Base-by-base conservation (phyloP, 2,888 invertebrate species). In the Stenichneumon culpator region DNA sequence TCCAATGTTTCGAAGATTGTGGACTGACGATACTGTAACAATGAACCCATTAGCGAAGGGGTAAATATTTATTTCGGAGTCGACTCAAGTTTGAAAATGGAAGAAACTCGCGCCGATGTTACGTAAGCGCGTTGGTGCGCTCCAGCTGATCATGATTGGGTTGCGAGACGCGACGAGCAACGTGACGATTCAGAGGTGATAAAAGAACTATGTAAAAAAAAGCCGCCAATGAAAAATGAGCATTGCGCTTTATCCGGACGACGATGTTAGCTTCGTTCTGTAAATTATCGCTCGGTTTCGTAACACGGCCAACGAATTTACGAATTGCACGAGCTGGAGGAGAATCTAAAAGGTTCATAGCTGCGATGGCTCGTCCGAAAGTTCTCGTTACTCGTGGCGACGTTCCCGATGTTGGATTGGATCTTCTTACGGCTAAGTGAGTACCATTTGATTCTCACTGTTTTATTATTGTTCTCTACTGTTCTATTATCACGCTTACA, bases 371-470 rank as follows among this genome's bases (percentile, higher is more conserved):
- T 28, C 89, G 94, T 91, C 95, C 95, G 0, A 97, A 96, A 94
- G 96, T 98, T 86, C 95, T 97, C 83, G 95, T 97, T 36, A 97
- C 97, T 4, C 96, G 97, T 50, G 95, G 96, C 0, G 96, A 97
- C 92, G 95, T 96, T 86, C 96, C 97, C 0, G 93, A 95, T 74
- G 95, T 95, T 86, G 97, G 96, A 63, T 92, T 97, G 25, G 95
- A 96, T 79, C 91, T 97, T 83, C 94, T 98, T 16, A 93, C 95
- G 87, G 94, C 96, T 91, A 95, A 95, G 97, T 97, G 93, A 95
- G 96, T 95, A 87, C 19, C 77, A 36, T 63, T 50, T 68, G 25
- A 57, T 73, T 79, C 50, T 60, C 32, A 54, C 54, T 11, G 39
- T 1, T 2, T 39, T 11, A 9, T 9, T 9, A 39, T 39, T 39